Conservation (phyloP, 2,888 invertebrate species). For the Polia nebulosa region DNA sequence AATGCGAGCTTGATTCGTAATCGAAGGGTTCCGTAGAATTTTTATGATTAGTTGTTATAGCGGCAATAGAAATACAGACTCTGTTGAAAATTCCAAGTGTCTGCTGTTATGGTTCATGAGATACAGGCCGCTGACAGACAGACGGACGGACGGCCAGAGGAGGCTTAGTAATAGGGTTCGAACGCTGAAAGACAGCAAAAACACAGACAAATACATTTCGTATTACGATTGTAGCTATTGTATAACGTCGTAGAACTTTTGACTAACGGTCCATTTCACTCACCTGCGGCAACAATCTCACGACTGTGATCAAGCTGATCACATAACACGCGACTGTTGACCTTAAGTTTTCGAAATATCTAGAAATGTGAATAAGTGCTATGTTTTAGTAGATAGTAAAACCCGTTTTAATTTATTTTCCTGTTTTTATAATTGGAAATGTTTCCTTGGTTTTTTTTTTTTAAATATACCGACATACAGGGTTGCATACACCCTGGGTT, state of each 20-base stretch:
- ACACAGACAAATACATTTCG: background rate
- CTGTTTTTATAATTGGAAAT: background rate
- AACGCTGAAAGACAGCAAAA: background rate
- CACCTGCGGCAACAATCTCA: background rate
- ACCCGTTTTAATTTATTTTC: background rate
- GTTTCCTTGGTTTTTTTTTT: background rate
- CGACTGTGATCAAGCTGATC: conserved; percentile 3
- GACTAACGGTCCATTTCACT: conserved; percentile 8
- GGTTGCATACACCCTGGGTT: too few relatives aligned
- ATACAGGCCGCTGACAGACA: too few relatives aligned
- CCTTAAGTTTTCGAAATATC: conserved; percentile 4
- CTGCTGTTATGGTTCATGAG: too few relatives aligned
- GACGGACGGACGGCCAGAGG: too few relatives aligned
- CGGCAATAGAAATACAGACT: too few relatives aligned
- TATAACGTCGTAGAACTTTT: conserved; percentile 1
- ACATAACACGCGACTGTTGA: conserved; percentile 13
- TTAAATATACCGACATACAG: background rate
- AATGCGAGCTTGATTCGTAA: too few relatives aligned
- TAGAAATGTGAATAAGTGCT: background rate
- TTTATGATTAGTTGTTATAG: too few relatives aligned
- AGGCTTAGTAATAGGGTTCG: too few relatives aligned
- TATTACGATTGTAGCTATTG: background rate
- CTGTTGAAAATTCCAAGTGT: too few relatives aligned
- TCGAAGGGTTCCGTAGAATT: too few relatives aligned
- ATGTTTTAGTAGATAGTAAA: background rate